Conservation (phyloP, 1,140 invertebrate species). For the Drosophila lacteicornis region DNA sequence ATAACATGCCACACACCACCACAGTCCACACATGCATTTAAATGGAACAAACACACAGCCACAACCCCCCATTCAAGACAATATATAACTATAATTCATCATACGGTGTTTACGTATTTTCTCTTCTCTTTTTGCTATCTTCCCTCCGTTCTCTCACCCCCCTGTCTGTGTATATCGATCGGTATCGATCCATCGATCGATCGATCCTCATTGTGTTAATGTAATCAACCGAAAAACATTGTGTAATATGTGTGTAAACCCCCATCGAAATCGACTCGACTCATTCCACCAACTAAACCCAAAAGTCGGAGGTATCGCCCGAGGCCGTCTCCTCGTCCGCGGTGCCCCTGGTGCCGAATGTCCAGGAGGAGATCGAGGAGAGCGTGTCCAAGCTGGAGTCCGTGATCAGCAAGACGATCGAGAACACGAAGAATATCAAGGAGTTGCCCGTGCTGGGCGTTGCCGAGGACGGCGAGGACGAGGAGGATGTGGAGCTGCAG, state of each 20-base stretch:
- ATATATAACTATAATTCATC: slow-evolving; percentile 71
- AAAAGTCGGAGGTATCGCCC: slow-evolving; percentile 32
- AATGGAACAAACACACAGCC: slow-evolving; percentile 32
- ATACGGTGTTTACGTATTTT: slow-evolving; percentile 72
- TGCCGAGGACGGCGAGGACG: slow-evolving; percentile 64
- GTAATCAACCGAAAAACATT: slow-evolving; percentile 26
- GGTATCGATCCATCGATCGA: slow-evolving; percentile 17
- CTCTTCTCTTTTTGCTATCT: slow-evolving; percentile 67
- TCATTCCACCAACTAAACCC: slow-evolving; percentile 13
- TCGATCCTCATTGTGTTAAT: slow-evolving; percentile 58
- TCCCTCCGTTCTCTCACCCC: slow-evolving; percentile 50
- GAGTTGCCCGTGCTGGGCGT: slow-evolving; percentile 68
- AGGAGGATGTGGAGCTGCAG: slow-evolving; percentile 62
- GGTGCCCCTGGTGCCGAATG: slow-evolving; percentile 19
- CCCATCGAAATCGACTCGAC: slow-evolving; percentile 12
- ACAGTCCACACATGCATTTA: slow-evolving; percentile 35
- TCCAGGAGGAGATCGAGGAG: slow-evolving; percentile 77
- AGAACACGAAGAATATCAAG: slow-evolving; percentile 82
- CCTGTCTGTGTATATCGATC: slow-evolving; percentile 42
- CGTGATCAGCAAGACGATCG: slow-evolving; percentile 81
- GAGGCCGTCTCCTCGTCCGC: slow-evolving; percentile 22
- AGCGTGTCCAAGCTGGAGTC: slow-evolving; percentile 80
- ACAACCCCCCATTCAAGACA: slow-evolving; percentile 33
- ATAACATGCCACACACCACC: slow-evolving; percentile 14
- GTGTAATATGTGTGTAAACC: slow-evolving; percentile 3